Evolutionary conservation across 2,888 invertebrate species (phyloP), one percentile per base, ranked within the genome.

Genomic region (Yponomeuta cagnagella): DNA sequence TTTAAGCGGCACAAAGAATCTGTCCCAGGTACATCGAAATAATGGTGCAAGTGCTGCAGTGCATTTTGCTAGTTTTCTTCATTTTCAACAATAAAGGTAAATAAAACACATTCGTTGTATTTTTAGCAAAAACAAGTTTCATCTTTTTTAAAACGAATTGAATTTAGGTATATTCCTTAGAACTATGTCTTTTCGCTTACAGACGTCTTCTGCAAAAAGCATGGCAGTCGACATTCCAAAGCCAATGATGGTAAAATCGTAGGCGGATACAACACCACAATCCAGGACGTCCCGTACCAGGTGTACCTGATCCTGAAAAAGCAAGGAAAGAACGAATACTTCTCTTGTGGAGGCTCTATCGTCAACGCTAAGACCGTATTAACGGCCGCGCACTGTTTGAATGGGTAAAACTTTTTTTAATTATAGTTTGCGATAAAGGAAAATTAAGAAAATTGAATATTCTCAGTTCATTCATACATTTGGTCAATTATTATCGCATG

Each of bases 311-410:
- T 89, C 66, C 76, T 87, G 10, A 76, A 77, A 70, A 78, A 78
- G 67, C 86, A 85, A 0, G 73, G 48, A 0, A 75, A 78, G 3
- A 15, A 58, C 15, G 3, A 12, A 15, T 79, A 83, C 73, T 90
- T 80, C 71, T 85, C 86, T 69, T 93, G 93, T 74, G 93, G 93
- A 10, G 93, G 93, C 0, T 88, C 90, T 1, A 90, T 93, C 71
- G 78, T 92, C 64, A 88, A 79, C 71, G 63, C 70, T 1, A 74
- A 74, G n/a, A 80, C 81, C 72, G 77, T 93, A 9, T 74, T 93
- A 15, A 92, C 93, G 0, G 93, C 93, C 10, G 93, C 93, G 4
- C 93, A 93, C 78, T 93, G 93, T 73, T 74, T 93, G 1, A 73
- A 73, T 3, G 81, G 84, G 93, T 93, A 84, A 75, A 30, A 66